Conservation (phyloP, 2,888 invertebrate species). For the Balanococcus diminutus region DNA sequence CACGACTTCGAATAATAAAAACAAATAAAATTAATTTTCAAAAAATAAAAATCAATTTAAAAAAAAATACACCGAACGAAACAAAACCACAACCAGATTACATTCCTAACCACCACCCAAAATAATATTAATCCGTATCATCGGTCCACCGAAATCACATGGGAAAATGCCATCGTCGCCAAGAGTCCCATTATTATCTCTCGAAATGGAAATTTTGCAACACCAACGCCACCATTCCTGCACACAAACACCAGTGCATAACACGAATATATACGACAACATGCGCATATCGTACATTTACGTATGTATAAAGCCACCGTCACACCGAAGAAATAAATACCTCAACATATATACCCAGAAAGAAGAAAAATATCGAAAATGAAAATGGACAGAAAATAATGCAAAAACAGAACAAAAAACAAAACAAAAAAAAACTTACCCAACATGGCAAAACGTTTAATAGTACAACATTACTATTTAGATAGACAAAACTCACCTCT, state of each 20-base stretch:
- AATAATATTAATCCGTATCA: neutral
- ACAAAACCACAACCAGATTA: neutral
- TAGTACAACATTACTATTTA: neutral
- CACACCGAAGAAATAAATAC: neutral
- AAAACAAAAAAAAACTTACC: constrained; percentile 52
- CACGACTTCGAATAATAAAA: no score
- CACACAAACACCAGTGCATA: neutral
- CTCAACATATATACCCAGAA: neutral
- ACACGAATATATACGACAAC: neutral
- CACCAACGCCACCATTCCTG: neutral
- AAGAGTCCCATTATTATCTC: neutral
- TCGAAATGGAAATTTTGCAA: neutral
- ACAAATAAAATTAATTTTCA: no score
- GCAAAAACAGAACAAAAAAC: neutral
- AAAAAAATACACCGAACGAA: neutral
- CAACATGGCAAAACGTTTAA: neutral
- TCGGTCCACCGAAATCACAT: neutral
- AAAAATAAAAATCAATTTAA: neutral
- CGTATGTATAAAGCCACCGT: neutral
- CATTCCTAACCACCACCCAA: no score
- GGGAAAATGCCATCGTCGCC: neutral
- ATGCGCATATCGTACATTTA: neutral
- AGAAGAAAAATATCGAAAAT: neutral
- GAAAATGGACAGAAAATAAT: neutral
- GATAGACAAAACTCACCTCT: constrained; percentile 52